Base-by-base conservation (phyloP, 2,797 vertebrate species). In the Strix occidentalis region DNA sequence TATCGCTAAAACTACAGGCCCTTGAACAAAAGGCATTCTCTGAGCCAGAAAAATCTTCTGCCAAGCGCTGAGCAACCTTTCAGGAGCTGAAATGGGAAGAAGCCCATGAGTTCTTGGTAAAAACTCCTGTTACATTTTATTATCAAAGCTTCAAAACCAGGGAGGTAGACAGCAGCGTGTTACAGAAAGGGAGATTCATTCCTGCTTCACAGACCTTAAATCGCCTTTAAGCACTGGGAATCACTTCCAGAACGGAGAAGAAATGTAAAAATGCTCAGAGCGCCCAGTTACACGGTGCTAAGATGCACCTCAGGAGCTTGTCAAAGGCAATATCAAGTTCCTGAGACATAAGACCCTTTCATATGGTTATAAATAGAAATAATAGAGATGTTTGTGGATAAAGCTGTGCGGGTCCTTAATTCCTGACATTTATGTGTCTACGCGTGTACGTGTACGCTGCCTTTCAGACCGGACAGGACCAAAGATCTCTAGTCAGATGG, bases 361-460 rank as follows among this genome's bases (percentile, higher is more conserved):
- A 35, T 11, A 8, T 43, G 84, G 35, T 56, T 78, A 13, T 7
- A 18, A 43, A 51, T 31, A 84, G 45, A 78, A 78, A n/a, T 1
- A 25, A 25, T 0, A 24, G 81, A 25, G 75, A 35, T 21, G 61
- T 25, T 18, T 33, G 78, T 28, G 75, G 66, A 3, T 24, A 7
- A 5, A 37, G 77, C 24, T 17, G 56, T 24, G 10, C 35, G 8
- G 11, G 0, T 20, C 86, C 69, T 8, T 11, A 31, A 28, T 16
- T 50, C 69, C 86, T 68, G 41, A 41, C 3, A 0, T 17, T 21
- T 8, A 15, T 8, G 28, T 25, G 46, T 14, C 18, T 43, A 17
- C 9, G 24, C 10, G 31, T 13, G 10, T 37, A 4, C 9, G 1
- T 1, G 6, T 4, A 11, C 19, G 2, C 9, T 1, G 16, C 72